Conservation (phyloP, 2,113 vertebrate genomes). For the Dipodomys stephensi region DNA sequence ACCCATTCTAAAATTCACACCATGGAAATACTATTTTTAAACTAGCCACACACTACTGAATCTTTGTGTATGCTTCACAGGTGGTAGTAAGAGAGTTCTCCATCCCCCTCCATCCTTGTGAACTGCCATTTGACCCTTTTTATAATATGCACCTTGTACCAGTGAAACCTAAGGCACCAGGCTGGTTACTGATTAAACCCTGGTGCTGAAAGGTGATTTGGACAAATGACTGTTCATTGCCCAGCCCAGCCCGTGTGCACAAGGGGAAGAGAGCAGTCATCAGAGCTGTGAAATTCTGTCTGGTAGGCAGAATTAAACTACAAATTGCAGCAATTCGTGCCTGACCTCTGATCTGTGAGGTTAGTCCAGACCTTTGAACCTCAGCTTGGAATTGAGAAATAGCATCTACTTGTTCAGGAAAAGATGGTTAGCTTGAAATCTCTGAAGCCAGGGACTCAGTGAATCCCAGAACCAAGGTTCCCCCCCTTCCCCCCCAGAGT, state of each 20-base stretch:
- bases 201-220: constrained; percentile 88
- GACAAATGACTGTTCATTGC: constrained; percentile 86
- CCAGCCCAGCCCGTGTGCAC: constrained; percentile 23
- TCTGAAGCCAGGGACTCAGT: constrained; percentile 56
- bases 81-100: background rate
- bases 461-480: background rate
- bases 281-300: constrained; percentile 87
- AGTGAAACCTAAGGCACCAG: constrained; percentile 82
- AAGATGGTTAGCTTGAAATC: constrained; percentile 68
- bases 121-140: constrained; percentile 87
- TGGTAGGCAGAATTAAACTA: constrained; percentile 86
- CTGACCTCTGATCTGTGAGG: constrained; percentile 87
- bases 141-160: constrained; percentile 88
- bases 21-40: background rate
- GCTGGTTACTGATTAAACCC: constrained; percentile 91
- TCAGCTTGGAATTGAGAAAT: constrained; percentile 82
- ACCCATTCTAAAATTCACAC: background rate
- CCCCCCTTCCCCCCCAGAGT: background rate
- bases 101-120: constrained; percentile 53
- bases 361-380: constrained; percentile 86
- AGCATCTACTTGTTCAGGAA: constrained; percentile 75
- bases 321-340: constrained; percentile 85
- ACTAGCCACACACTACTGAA: background rate
- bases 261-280: constrained; percentile 79
- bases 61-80: background rate